Evolutionary conservation across 2,797 vertebrate genomes (phyloP), one percentile per base, ranked within the genome.

Genomic region (Poecilia wingei): DNA sequence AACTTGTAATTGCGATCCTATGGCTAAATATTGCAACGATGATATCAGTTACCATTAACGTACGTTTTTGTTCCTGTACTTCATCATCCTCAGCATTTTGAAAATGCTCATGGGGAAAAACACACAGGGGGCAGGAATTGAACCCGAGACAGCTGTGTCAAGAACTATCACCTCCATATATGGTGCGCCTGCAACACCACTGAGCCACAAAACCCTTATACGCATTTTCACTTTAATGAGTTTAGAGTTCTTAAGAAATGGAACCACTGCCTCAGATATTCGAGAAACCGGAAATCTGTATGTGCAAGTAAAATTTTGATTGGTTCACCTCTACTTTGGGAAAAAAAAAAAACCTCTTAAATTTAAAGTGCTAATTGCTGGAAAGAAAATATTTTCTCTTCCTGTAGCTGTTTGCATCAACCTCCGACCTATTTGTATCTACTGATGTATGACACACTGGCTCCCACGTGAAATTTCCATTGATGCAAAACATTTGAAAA

Each of bases 401-500:
- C 64, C 22, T 74, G n/a, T 45, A 8, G 4, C 69, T 49, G 33
- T 51, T 61, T 57, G 55, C 72, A 12, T 83, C 72, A 76, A 72
- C 79, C 71, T 75, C 75, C 22, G 41, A 51, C 74, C 66, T 33
- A 41, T 82, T 83, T 73, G 71, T 28, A 66, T 45, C 55, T 66
- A 36, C 81, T 53, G 74, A 47, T 79, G 74, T 71, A 39, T 75
- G 41, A 79, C 77, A 71, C 45, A 41, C 71, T 18, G 18, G 53
- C 86, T 86, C 83, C 73, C 83, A 85, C 74, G 13, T 85, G 83
- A 81, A 89, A 85, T 81, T 90, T 92, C 84, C 86, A 77, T 80
- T 84, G 82, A 90, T 77, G 75, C 72, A 80, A 86, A 79, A 79
- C 83, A 73, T 53, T 79, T 79, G 72, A 83, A 83, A 88, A 88